Base-by-base conservation (phyloP, 2,113 vertebrate species). In the Indicator maculatus region DNA sequence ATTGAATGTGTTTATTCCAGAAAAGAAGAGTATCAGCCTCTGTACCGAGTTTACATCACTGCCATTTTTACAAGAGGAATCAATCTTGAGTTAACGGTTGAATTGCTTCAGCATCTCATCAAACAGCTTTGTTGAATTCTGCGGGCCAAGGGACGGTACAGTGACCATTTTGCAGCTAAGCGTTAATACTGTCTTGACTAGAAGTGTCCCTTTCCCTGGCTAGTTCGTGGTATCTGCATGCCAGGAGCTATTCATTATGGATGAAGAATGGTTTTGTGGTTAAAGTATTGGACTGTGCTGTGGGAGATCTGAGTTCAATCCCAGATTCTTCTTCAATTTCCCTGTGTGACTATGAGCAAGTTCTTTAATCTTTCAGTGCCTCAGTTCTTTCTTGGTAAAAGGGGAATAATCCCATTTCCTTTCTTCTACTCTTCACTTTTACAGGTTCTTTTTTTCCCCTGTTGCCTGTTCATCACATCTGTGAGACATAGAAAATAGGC, bases 161-260 rank as follows among this genome's bases (percentile, higher is more conserved):
- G 86, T 20, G 77, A 81, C 86, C 77, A 2, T 60, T 86, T 47
- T 83, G 82, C 69, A 83, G 2, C 36, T 3, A 58, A 93, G 91
- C 74, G 95, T 95, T 95, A 95, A 96, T 69, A 44, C 61, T 91
- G 61, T 55, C 93, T 67, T 90, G 89, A 77, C 69, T 72, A 30
- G 33, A 88, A 93, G 84, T 95, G 96, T 95, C 90, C 91, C 95
- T 93, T 65, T 69, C 85, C 83, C 93, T 97, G 95, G 96, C 96
- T 78, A 20, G 80, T 33, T 30, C 41, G 24, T 36, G 77, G 41
- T 21, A 12, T 33, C 81, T 90, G 92, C 56, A 2, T 58, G 95
- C 96, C 95, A 96, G 95, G 63, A 95, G 88, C 88, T 69, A 83
- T 90, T 96, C 90, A 88, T 94, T 94, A 83, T 58, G 90, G 83